phyloP scores from a whole-genome alignment of 2,113 vertebrate genomes.

The Sebastes schlegelii region DNA sequence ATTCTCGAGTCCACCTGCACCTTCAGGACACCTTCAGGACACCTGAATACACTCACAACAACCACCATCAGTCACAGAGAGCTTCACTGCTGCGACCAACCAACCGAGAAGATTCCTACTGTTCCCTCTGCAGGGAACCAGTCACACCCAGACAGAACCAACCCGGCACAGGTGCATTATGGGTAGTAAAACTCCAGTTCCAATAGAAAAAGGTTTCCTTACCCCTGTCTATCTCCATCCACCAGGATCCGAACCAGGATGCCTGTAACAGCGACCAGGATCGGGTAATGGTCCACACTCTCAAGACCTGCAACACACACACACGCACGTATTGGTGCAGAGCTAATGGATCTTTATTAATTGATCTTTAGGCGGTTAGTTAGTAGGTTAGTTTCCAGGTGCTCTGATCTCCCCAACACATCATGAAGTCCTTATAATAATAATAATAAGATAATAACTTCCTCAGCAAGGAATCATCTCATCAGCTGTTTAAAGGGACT shows the following conservation, averaged over 20 bases:
- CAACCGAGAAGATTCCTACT: neutral
- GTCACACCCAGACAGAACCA: neutral
- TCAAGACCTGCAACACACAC: conserved; percentile 87
- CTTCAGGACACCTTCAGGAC: neutral
- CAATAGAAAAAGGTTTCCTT: conserved; percentile 67
- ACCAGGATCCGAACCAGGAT: conserved; percentile 94
- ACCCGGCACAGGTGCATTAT: neutral
- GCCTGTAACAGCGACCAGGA: conserved; percentile 96
- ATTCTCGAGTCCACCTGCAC: neutral
- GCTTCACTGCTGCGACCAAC: neutral
- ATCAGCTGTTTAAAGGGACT: too few species aligned
- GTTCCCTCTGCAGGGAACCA: neutral
- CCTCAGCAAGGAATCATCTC: too few species aligned
- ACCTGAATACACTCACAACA: too few species aligned
- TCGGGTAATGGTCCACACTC: conserved; percentile 98
- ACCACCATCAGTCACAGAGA: too few species aligned
- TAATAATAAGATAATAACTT: too few species aligned
- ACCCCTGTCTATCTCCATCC: conserved; percentile 91
- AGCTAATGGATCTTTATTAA: too few species aligned
- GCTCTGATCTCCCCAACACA: too few species aligned
- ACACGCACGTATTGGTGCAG: too few species aligned
- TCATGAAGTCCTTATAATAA: too few species aligned
- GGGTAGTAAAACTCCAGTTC: neutral
- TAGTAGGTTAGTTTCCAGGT: too few species aligned
- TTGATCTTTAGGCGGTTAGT: too few species aligned